phyloP scores from a whole-genome alignment of 2,113 vertebrate species.

The Microtus montanus region DNA sequence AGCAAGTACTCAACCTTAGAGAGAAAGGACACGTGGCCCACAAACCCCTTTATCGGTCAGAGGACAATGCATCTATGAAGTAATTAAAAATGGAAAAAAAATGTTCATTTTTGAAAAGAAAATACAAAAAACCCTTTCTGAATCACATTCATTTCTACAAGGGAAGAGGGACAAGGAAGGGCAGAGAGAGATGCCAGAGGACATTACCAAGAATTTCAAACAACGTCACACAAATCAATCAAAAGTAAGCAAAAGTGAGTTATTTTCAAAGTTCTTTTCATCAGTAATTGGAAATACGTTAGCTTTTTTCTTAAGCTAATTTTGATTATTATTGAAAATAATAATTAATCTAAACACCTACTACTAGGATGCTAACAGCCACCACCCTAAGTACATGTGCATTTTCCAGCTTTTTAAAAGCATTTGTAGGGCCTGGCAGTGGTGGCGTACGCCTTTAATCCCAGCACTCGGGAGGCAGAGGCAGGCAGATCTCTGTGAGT shows the following conservation, averaged over 20 bases:
- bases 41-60: not conserved
- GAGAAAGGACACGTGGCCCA: not conserved
- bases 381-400: not conserved
- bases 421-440: not conserved
- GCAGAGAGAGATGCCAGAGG: conserved; percentile 6
- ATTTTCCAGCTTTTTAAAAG: not conserved
- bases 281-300: conserved; percentile 33
- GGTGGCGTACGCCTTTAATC: too few relatives aligned
- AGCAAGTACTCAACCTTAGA: not conserved
- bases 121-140: not conserved
- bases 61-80: conserved; percentile 32
- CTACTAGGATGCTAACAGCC: conserved; percentile 19
- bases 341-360: conserved; percentile 35
- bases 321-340: conserved; percentile 59
- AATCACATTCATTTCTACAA: conserved; percentile 57
- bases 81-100: conserved; percentile 55
- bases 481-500: too few relatives aligned
- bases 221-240: not conserved
- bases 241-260: conserved; percentile 50
- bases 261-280: not conserved
- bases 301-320: not conserved
- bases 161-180: not conserved
- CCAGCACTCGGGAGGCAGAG: too few relatives aligned
- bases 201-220: conserved; percentile 11
- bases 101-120: not conserved